phyloP scores from a whole-genome alignment of 2,888 invertebrate species.

The Zeuzera pyrina region DNA sequence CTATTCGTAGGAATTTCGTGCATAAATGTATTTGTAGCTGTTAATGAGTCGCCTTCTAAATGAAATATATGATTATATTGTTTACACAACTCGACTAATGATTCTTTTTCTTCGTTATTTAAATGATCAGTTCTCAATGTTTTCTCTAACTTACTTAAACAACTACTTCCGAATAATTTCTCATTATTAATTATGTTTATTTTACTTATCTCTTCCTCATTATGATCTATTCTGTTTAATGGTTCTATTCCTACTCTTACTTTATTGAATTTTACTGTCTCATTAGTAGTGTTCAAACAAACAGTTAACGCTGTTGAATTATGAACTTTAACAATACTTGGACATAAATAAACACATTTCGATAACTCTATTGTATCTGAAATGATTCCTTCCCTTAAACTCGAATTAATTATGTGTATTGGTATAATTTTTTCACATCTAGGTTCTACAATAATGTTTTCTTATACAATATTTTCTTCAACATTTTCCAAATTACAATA shows the following conservation, averaged over 20 bases:
- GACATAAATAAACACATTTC: not conserved
- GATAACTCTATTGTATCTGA: not conserved
- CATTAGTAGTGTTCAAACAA: not conserved
- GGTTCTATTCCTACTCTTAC: not conserved
- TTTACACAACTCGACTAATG: not conserved
- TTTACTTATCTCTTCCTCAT: not conserved
- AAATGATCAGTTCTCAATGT: not conserved
- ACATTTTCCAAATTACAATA: too few species aligned
- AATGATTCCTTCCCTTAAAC: not conserved
- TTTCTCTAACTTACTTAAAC: not conserved
- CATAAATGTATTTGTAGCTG: not conserved
- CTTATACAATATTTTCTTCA: too few species aligned
- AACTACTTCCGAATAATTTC: not conserved
- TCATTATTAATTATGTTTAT: too few species aligned
- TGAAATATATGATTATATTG: slow-evolving; percentile 1
- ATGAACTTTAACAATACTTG: not conserved
- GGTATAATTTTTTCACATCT: not conserved
- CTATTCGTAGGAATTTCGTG: not conserved
- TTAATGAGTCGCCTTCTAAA: slow-evolving; percentile 6
- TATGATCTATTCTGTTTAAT: too few species aligned
- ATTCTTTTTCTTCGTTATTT: slow-evolving; percentile 3
- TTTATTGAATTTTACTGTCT: not conserved
- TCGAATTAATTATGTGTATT: not conserved
- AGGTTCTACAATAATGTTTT: too few species aligned
- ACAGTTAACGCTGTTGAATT: not conserved